These are phyloP conservation scores for Otis tarda DNA, from an alignment of 2,113 vertebrate genomes.

Conservation along the genomic window DNA sequence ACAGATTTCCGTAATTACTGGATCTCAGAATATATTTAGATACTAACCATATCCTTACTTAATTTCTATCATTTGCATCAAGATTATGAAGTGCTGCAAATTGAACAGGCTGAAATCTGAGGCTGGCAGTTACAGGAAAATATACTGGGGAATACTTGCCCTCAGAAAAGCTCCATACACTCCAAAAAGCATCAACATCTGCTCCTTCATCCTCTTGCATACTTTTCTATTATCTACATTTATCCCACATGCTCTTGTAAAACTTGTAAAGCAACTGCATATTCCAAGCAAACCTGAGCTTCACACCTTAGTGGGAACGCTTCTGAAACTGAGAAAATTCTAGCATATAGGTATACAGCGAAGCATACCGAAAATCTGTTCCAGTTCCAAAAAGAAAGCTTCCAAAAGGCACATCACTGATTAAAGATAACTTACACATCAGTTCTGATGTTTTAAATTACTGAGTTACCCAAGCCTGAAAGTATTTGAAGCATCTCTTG, in stretches of 20 bases:
- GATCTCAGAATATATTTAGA: not conserved
- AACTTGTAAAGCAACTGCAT: not conserved
- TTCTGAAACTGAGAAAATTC: not conserved
- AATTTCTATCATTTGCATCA: not conserved
- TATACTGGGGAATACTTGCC: not conserved
- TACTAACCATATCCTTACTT: not conserved
- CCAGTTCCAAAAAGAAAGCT: not conserved
- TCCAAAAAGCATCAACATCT: not conserved
- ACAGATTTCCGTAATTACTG: not conserved
- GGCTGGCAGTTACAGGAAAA: not conserved
- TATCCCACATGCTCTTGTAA: not conserved
- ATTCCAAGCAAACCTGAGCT: not conserved
- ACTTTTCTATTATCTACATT: not conserved
- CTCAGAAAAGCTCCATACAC: not conserved
- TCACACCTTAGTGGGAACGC: not conserved
- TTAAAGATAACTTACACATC: not conserved
- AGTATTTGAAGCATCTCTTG: constrained; percentile 24
- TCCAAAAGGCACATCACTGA: not conserved
- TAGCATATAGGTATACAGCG: not conserved
- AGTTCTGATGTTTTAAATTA: not conserved
- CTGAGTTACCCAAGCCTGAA: not conserved
- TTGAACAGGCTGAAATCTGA: not conserved
- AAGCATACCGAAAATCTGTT: not conserved
- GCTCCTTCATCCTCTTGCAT: not conserved
- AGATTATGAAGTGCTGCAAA: not conserved